Base-by-base conservation (phyloP, 2,797 vertebrate species). In the Hydrophis major region DNA sequence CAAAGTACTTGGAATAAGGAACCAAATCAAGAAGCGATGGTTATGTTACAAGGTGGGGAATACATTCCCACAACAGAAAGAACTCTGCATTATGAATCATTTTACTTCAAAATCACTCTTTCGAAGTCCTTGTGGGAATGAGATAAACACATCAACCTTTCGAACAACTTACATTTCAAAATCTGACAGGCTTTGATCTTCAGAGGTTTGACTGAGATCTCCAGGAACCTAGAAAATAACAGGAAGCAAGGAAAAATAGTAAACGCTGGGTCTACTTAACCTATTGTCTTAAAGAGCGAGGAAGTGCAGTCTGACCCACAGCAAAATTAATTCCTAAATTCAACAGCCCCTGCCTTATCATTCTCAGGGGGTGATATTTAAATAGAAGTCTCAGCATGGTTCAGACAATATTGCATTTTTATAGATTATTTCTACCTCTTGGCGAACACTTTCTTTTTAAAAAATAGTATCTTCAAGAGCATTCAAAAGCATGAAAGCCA, bases 151-250 rank as follows among this genome's bases (percentile, higher is more conserved):
- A 47, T 93, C 63, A 55, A 94, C 47, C 20, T 74, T 2, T 4
- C 88, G 4, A 1, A 11, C 93, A 95, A 98, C 99, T 99, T 98
- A 99, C 99, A 98, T 99, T 98, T 99, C 99, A 97, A 99, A 99
- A 97, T 99, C 99, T 32, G 99, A 99, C 95, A 99, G 98, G 96
- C 99, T 99, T 94, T 99, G 99, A 97, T 99, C 99, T 95, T 99
- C 99, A 0, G 99, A 99, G 2, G 99, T 99, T 98, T 99, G 99
- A 97, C 99, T 99, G 96, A 99, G 97, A 97, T 99, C 99, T 95
- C 99, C 99, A 86, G 99, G 98, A 93, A 99, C 98, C 99, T 99
- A 25, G 93, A 50, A 57, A 91, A 94, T 87, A 94, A 96, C 93
- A 95, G 66, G 74, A 95, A 78, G 56, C 37, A 66, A 91, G 89